phyloP scores from a whole-genome alignment of 2,888 invertebrate species.

The Neria commutata region DNA sequence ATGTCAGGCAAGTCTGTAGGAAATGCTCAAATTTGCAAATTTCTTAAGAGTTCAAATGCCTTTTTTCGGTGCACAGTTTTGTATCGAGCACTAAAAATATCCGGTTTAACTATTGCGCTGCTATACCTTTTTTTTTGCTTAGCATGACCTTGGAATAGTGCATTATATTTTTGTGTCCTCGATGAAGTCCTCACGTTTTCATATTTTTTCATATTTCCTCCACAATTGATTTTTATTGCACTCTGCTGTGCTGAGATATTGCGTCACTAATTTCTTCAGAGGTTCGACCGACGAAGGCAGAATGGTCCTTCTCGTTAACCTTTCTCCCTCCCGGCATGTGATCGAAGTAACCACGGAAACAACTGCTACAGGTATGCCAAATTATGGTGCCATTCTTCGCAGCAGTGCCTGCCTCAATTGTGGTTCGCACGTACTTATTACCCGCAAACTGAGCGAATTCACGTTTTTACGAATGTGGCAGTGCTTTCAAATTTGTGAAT shows the following conservation, averaged over 20 bases:
- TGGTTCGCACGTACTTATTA: constrained; percentile 42
- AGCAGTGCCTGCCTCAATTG: constrained; percentile 44
- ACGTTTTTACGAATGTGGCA: not conserved
- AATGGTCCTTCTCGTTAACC: not conserved
- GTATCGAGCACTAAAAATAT: not conserved
- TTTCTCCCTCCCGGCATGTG: not conserved
- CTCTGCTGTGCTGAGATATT: not conserved
- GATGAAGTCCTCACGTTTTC: not conserved
- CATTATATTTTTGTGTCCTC: constrained; percentile 5
- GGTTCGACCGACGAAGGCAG: not conserved
- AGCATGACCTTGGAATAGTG: constrained; percentile 18
- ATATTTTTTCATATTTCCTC: constrained; percentile 13
- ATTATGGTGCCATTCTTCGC: no score
- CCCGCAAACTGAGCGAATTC: constrained; percentile 14
- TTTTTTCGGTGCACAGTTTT: not conserved
- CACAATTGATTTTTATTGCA: not conserved
- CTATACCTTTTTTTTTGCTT: not conserved
- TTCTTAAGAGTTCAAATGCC: not conserved
- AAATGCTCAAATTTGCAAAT: not conserved
- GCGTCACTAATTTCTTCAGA: constrained; percentile 9
- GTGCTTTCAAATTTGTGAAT: not conserved
- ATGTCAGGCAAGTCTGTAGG: no score
- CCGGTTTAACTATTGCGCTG: not conserved
- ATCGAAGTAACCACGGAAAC: no score
- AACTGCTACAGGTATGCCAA: no score